Conservation (phyloP, 1,140 invertebrate genomes). For the Drosophila erecta region DNA sequence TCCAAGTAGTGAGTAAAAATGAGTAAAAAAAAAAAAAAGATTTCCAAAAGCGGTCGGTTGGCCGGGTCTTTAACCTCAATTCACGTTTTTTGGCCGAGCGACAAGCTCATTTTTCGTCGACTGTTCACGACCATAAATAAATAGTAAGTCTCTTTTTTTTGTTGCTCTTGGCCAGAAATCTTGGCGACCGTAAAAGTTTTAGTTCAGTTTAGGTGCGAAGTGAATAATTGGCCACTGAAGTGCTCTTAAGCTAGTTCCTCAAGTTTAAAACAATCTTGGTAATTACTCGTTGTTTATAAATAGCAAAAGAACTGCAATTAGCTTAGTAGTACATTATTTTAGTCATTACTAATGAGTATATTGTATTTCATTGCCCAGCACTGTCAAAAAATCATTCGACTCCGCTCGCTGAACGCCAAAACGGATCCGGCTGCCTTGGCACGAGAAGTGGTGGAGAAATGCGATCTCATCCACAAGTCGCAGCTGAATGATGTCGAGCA, state of each 20-base stretch:
- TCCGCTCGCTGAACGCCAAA: slow-evolving; percentile 92
- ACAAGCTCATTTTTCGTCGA: slow-evolving; percentile 6
- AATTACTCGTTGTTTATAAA: background rate
- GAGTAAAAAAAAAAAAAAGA: background rate
- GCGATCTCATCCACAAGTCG: slow-evolving; percentile 94
- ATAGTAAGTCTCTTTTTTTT: slow-evolving; percentile 1
- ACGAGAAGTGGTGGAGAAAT: slow-evolving; percentile 94
- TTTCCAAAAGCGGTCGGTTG: slow-evolving; percentile 21
- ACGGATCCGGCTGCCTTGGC: slow-evolving; percentile 93
- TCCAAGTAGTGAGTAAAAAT: slow-evolving; percentile 1
- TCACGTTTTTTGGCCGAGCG: slow-evolving; percentile 29
- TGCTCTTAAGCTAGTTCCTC: slow-evolving; percentile 5
- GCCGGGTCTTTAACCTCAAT: slow-evolving; percentile 44
- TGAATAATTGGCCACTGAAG: background rate
- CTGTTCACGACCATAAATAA: slow-evolving; percentile 36
- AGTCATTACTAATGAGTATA: background rate
- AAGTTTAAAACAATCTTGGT: background rate
- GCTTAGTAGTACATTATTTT: background rate
- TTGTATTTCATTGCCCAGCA: slow-evolving; percentile 85
- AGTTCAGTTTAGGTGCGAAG: background rate
- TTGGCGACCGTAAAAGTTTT: slow-evolving; percentile 9
- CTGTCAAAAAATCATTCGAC: slow-evolving; percentile 93
- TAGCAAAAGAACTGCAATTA: background rate
- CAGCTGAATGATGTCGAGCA: slow-evolving; percentile 95
- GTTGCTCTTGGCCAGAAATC: slow-evolving; percentile 4